Evolutionary conservation across 2,888 invertebrate species (phyloP).

Genomic region (Sphaerophoria taeniata): DNA sequence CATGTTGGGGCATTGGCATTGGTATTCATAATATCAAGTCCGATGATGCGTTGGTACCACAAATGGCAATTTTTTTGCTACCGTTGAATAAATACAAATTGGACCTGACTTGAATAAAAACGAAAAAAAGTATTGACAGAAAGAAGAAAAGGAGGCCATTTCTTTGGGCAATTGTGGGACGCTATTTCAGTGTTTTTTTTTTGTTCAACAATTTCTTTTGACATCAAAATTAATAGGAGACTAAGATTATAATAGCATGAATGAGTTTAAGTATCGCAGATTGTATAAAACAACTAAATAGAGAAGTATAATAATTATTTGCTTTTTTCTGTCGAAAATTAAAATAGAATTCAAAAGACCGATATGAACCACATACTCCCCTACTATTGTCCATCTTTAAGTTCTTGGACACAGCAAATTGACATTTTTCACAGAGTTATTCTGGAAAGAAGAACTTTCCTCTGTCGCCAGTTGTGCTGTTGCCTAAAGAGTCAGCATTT

Average conservation of each 20-base stretch:
- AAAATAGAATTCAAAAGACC: too few species aligned
- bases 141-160: constrained; percentile 26
- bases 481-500: constrained; percentile 8
- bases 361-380: neutral
- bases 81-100: constrained; percentile 72
- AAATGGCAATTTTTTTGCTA: constrained; percentile 71
- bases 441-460: constrained; percentile 21
- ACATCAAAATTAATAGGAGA: neutral
- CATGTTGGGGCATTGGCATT: constrained; percentile 69
- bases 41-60: constrained; percentile 61
- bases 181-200: constrained; percentile 35
- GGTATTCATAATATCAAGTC: constrained; percentile 68
- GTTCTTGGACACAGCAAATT: constrained; percentile 26
- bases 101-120: constrained; percentile 68
- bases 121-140: neutral
- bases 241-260: neutral
- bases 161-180: constrained; percentile 46
- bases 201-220: constrained; percentile 9
- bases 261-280: too few species aligned
- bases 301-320: too few species aligned
- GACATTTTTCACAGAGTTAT: constrained; percentile 37
- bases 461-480: constrained; percentile 18
- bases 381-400: constrained; percentile 13
- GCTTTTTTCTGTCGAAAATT: too few species aligned
- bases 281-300: too few species aligned